These are phyloP conservation scores for Dryocosmus kuriphilus DNA, from an alignment of 2,888 invertebrate species.

Conservation along the genomic window DNA sequence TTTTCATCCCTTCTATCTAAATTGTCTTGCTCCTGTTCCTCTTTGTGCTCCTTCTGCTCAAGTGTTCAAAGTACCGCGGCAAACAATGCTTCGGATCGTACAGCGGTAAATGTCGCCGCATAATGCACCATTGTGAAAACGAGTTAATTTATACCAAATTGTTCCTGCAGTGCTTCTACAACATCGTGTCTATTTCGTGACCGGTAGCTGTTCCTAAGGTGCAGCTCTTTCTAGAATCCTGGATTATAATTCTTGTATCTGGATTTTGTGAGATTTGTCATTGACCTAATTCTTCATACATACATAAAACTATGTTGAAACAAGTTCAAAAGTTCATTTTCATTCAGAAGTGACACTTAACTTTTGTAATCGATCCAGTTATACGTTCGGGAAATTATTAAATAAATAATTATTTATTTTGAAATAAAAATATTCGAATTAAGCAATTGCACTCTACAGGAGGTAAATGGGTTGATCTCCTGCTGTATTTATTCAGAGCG, in stretches of 20 bases:
- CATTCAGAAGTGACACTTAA: too few species aligned
- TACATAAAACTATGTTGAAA: too few species aligned
- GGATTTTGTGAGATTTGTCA: background rate
- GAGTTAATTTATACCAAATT: constrained; percentile 67
- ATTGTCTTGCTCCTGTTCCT: constrained; percentile 43
- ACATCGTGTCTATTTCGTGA: constrained; percentile 18
- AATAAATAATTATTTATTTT: too few species aligned
- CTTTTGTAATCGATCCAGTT: too few species aligned
- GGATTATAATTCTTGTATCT: background rate
- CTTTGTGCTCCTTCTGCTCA: constrained; percentile 41
- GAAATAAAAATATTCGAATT: too few species aligned
- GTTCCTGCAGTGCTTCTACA: constrained; percentile 52
- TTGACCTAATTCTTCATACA: background rate
- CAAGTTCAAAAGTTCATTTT: too few species aligned
- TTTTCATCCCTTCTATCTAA: constrained; percentile 24
- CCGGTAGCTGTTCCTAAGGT: constrained; percentile 6
- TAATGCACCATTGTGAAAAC: constrained; percentile 64
- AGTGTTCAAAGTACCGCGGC: constrained; percentile 53
- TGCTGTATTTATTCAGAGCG: too few species aligned
- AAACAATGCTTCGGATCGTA: constrained; percentile 64
- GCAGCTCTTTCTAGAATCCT: constrained; percentile 13
- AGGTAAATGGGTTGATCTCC: too few species aligned
- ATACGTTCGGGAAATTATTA: too few species aligned
- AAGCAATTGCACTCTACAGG: too few species aligned
- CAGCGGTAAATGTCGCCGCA: constrained; percentile 60